Evolutionary conservation across 2,888 invertebrate species (phyloP), one percentile per base, ranked within the genome.

Genomic region (Ptychoptera contaminata): DNA sequence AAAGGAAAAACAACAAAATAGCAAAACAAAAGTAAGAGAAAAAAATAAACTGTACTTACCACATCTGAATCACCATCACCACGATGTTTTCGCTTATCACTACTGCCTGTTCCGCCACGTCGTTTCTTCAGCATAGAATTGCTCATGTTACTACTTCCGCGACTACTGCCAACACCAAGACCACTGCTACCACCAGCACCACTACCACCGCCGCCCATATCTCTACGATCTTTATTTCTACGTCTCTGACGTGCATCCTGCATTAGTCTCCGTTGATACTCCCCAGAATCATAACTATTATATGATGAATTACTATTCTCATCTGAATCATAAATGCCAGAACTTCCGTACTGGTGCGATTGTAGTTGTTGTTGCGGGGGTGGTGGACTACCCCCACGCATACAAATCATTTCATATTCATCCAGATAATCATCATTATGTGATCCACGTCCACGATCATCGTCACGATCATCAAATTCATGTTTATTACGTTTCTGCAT

Each of bases 351-450:
- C 8, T 16, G 15, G 37, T 34, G 61, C 55, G 47, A 51, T 29
- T 32, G 31, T 15, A 32, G 44, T 37, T 16, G 56, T 52, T 44
- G 55, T 37, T 29, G 29, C 2, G 63, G 53, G 2, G 56, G 56
- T 35, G 63, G 60, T 8, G 85, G 82, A 43, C 83, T 84, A 14
- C 82, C 83, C 34, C 85, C 83, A 42, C 85, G 71, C 9, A 85
- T 72, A 60, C 82, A 83, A 58, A 85, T 67, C 79, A 85, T 79
- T 61, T 86, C 85, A 56, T 76, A 80, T 55, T 86, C 84, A 59
- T 85, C 80, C 58, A 75, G 65, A 48, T 75, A 68, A 49, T 73
- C 76, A 2, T 60, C 59, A 11, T 60, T 58, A 49, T 59, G 71
- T 23, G 69, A 71, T 50, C 23, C 70, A 70, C 12, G 8, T 29